Base-by-base conservation (phyloP, 2,113 vertebrate species). In the Cephalopterus ornatus region DNA sequence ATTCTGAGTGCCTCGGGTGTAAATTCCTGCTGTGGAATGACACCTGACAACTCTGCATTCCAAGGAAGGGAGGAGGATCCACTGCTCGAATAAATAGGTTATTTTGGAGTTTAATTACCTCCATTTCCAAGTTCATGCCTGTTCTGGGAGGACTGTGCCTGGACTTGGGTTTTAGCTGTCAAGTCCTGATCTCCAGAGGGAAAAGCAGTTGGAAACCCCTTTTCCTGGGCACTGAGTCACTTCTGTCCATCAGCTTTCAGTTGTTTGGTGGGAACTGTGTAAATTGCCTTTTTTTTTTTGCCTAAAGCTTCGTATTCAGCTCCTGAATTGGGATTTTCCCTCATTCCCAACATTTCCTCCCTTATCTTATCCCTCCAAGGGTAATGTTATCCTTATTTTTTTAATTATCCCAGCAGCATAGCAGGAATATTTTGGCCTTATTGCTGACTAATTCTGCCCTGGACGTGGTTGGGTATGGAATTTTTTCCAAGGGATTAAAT, bases 401-500 rank as follows among this genome's bases (percentile, higher is more conserved):
- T 32, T 39, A 21, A 2, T 33, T 21, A 5, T 63, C 70, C 72
- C 91, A 72, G 76, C 59, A 30, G 23, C 82, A 49, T 85, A 56
- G 73, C 80, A 75, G 81, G 35, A 73, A 76, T 85, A 68, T 62
- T 93, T 91, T 58, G 46, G 58, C 77, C 35, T 8, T 44, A 8
- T 49, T 8, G 19, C 75, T 90, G 59, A 53, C 72, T 80, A 28
- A 50, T 12, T 46, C 73, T 74, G 76, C 59, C 53, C 50, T 70
- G 76, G 65, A 39, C 2, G 1, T 27, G 35, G 20, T 70, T 70
- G 41, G 20, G 44, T 44, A 41, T 65, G 62, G 84, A 84, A 75
- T 9, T 35, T 74, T 84, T 89, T 77, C 63, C 73, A 89, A 53
- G 76, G 62, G 83, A 77, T 89, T 65, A 56, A 72, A 72, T 92